phyloP scores from a whole-genome alignment of 64 coral and sea anemone species.

The Platygyra sinensis region DNA sequence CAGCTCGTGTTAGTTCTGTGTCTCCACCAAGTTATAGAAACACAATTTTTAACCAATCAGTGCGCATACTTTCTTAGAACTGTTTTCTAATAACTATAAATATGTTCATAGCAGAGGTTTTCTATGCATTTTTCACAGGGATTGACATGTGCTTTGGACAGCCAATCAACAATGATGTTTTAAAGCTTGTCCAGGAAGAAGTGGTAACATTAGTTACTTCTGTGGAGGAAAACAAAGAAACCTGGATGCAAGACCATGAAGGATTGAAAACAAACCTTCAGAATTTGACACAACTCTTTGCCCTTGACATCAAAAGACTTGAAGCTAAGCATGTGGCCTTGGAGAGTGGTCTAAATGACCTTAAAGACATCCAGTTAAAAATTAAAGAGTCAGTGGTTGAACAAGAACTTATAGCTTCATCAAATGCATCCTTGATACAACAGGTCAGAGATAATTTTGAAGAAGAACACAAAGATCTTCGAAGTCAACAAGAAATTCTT shows the following conservation, averaged over 20 bases:
- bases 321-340: conserved; percentile 4
- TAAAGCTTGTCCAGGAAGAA: conserved; percentile 13
- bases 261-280: conserved; percentile 6
- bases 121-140: neutral
- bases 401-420: neutral
- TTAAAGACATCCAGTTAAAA: neutral
- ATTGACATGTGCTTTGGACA: conserved; percentile 29
- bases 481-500: neutral
- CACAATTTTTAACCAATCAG: too few species aligned
- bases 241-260: conserved; percentile 21
- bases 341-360: neutral
- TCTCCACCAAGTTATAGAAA: too few species aligned
- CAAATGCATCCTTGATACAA: neutral
- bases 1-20: too few species aligned
- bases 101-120: neutral
- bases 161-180: neutral
- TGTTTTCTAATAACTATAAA: too few species aligned
- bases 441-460: neutral
- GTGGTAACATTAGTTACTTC: conserved; percentile 1
- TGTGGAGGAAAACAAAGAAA: conserved; percentile 19
- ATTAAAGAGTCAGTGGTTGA: neutral
- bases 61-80: too few species aligned
- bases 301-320: conserved; percentile 7
- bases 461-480: neutral
- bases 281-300: conserved; percentile 2